Evolutionary conservation across 2,113 vertebrate species (phyloP), one percentile per base, ranked within the genome.

Genomic region (Elanoides forficatus): DNA sequence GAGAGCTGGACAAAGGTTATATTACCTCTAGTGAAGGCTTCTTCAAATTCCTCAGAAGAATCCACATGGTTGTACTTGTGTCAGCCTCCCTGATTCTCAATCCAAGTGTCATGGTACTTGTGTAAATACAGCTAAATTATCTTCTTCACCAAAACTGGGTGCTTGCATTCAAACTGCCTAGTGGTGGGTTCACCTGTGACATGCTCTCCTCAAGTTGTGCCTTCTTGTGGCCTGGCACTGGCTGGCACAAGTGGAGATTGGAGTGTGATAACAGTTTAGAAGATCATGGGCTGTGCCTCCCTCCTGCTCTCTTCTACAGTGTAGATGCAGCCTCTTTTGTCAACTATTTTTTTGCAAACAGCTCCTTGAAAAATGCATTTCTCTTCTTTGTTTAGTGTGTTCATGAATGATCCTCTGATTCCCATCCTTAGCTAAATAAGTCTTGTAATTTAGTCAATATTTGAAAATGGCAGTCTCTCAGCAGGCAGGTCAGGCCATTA

Each of bases 281-380:
- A 59, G 43, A 65, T 16, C 16, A 3, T 45, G 13, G 40, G 14
- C 14, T 42, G 9, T 48, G 20, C 4, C 18, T 16, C 11, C 0
- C 0, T 4, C 17, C 30, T 52, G 8, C 13, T 53, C 1, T n/a
- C 40, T 70, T 65, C 5, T 17, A 20, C 13, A 16, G 7, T 23
- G 34, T 1, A 27, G 36, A 55, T 22, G 15, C 29, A 55, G 13
- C 30, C 40, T 42, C 22, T 82, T 82, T 56, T 74, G 27, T 34
- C 29, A 66, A 19, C 8, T 73, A 3, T 0, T 65, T 43, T 47
- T 80, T 45, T 36, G 1, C 26, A 70, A 45, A 48, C 9, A 80
- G 20, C 7, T 47, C 25, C 47, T 26, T 81, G 25, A 50, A 86
- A 91, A 70, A n/a, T n/a, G 9, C 1, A 32, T 65, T 65, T 47